These are phyloP conservation scores for Nezara viridula DNA, from an alignment of 2,888 invertebrate species.

Conservation along the genomic window DNA sequence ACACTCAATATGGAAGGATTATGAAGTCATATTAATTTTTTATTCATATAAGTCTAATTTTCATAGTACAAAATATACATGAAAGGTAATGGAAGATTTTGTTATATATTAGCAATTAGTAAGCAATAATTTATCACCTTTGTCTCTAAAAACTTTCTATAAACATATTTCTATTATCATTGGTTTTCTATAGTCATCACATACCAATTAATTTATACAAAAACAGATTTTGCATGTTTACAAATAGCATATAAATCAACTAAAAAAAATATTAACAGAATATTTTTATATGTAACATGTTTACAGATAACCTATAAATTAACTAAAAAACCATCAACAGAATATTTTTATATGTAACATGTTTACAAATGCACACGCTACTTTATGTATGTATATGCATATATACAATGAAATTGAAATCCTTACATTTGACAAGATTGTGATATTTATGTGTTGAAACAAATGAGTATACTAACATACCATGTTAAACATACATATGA, in stretches of 20 bases:
- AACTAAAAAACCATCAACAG: too few relatives aligned
- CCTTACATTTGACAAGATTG: too few relatives aligned
- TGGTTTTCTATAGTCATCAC: too few relatives aligned
- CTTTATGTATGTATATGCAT: background rate
- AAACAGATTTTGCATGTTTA: background rate
- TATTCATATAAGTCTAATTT: background rate
- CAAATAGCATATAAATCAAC: background rate
- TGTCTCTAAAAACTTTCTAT: background rate
- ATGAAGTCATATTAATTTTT: slow-evolving; percentile 1
- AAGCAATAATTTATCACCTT: background rate
- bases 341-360: background rate
- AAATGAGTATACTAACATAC: too few relatives aligned
- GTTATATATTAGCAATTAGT: background rate
- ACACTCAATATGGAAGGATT: background rate
- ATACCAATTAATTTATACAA: background rate
- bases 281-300: background rate
- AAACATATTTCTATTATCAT: too few relatives aligned
- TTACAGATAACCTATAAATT: too few relatives aligned
- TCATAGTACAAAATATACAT: background rate
- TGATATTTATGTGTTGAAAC: too few relatives aligned
- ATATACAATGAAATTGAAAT: too few relatives aligned
- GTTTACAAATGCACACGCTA: background rate
- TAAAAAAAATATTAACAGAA: background rate
- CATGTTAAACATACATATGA: too few relatives aligned
- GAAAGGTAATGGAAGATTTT: background rate